Conservation (phyloP, 2,888 invertebrate species). For the Priocnemis perturbator region DNA sequence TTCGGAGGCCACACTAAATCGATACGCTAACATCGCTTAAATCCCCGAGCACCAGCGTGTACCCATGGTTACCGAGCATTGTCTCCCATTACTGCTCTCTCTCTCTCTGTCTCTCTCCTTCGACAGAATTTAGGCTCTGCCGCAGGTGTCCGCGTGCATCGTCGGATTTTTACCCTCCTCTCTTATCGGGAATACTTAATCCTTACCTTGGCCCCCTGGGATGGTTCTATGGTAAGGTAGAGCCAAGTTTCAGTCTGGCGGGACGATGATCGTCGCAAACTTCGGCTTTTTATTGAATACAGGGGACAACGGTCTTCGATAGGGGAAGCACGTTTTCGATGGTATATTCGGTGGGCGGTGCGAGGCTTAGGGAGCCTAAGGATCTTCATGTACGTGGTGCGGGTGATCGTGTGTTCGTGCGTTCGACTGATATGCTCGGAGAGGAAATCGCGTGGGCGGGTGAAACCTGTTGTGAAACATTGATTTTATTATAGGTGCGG, state of each 20-base stretch:
- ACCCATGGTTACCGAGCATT: conserved; percentile 22
- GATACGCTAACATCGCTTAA: conserved; percentile 27
- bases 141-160: conserved; percentile 17
- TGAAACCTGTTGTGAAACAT: no score
- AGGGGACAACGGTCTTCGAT: no score
- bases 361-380: no score
- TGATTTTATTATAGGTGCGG: no score
- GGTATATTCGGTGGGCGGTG: no score
- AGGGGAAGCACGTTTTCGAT: no score
- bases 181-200: conserved; percentile 55
- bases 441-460: no score
- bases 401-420: conserved; percentile 9
- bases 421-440: no score
- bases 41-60: conserved; percentile 7
- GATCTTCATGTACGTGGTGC: not conserved
- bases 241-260: no score
- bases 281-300: conserved; percentile 11
- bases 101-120: no score
- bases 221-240: no score
- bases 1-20: conserved; percentile 15
- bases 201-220: conserved; percentile 30
- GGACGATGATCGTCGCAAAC: no score
- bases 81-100: conserved; percentile 21
- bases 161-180: conserved; percentile 35
- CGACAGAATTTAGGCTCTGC: conserved; percentile 12